Evolutionary conservation across 2,797 vertebrate genomes (phyloP), one percentile per base, ranked within the genome.

Genomic region (Todus mexicanus): DNA sequence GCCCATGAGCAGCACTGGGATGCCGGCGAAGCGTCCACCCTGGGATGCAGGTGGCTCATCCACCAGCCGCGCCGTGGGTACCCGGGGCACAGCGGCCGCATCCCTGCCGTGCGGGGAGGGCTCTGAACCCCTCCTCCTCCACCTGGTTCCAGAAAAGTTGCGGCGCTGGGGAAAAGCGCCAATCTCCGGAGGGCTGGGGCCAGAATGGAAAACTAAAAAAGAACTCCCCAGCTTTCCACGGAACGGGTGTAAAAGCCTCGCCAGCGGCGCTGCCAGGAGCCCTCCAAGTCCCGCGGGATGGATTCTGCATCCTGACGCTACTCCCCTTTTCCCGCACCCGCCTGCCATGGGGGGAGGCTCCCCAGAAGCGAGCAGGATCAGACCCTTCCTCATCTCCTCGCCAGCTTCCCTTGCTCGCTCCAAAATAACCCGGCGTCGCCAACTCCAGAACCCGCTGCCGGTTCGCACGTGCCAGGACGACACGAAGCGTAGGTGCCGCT

Each of bases 11-110:
- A 12, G 3, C 0, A 1, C 8, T 3, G 12, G 25, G 33, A 31
- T n/a, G 19, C 3, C 9, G 33, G 33, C 22, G 57, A 0, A 5
- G 11, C 11, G 47, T 25, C 26, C 26, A 16, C 15, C 15, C 16
- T 17, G 15, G 50, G 26, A 27, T 51, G 37, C 12, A 12, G 43
- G 48, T 13, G 54, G 2, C 71, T 47, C 4, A 1, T 45, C 38
- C 42, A 7, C 26, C 70, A 40, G 45, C 18, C 54, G 12, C 5
- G 1, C 45, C 10, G 0, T 2, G 4, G 5, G 5, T 7, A 10
- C n/a, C n/a, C 2, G 1, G 38, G 66, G 9, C 6, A 3, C 64
- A 15, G 35, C 2, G 0, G n/a, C 35, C 3, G 0, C 70, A 11
- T 40, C 42, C 38, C 47, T 3, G 33, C 61, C 12, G 1, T 1